phyloP scores from a whole-genome alignment of 2,797 vertebrate species.

The Sphenopsis melanotis region DNA sequence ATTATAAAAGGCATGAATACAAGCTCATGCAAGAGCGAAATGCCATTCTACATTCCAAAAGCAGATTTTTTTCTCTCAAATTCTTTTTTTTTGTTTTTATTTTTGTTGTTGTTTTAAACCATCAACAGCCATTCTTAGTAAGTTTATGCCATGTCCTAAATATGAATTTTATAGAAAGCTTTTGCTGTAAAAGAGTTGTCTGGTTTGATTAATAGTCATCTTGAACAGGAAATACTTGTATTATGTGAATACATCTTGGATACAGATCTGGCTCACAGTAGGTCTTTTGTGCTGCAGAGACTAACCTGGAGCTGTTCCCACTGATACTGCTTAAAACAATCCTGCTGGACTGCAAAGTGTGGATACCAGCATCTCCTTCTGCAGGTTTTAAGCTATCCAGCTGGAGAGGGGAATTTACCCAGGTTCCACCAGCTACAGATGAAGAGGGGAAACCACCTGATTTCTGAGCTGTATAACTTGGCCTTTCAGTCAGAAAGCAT shows the following conservation, averaged over 20 bases:
- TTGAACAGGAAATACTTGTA: conserved; percentile 45
- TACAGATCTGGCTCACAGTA: conserved; percentile 28
- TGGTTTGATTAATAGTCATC: conserved; percentile 30
- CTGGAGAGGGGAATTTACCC: background rate
- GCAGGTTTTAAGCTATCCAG: background rate
- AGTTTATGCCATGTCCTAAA: conserved; percentile 22
- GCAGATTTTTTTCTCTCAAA: background rate
- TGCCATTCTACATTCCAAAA: background rate
- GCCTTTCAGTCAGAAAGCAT: background rate
- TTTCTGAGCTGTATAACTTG: background rate
- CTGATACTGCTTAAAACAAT: background rate
- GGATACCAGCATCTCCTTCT: background rate
- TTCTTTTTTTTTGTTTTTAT: background rate
- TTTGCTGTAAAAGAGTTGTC: conserved; percentile 20
- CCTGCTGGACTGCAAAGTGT: background rate
- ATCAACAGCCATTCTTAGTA: background rate
- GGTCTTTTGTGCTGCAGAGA: conserved; percentile 20
- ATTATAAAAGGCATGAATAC: background rate
- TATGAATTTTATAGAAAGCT: conserved; percentile 41
- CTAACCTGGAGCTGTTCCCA: background rate
- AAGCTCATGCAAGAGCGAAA: background rate
- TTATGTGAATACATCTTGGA: conserved; percentile 29
- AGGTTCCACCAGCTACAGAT: background rate
- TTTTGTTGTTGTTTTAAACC: background rate
- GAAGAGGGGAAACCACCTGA: accelerated